Evolutionary conservation across 2,888 invertebrate species (phyloP), one percentile per base, ranked within the genome.

Genomic region (Eupithecia tripunctaria): DNA sequence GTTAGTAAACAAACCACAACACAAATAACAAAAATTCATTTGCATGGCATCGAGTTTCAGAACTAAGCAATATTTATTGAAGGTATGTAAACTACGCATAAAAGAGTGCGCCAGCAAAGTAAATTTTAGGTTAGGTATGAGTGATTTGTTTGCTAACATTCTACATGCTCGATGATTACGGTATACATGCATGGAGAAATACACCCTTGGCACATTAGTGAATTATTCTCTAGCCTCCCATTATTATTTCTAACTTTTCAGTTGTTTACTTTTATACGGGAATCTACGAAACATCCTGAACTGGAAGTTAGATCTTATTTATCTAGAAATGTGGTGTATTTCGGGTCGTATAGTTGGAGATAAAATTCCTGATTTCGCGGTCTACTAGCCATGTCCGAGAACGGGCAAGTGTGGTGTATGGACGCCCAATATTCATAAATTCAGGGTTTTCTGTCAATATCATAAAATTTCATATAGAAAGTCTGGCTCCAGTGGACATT

Each of bases 401-500:
- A 82, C 81, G 81, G 81, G 76, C 72, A 73, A 75, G 74, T 72
- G 65, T 76, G 82, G 81, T 82, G 83, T 79, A 81, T 78, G 69
- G 72, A 72, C 76, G 76, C 77, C 81, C 82, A 80, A 83, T 85
- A 85, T 85, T 83, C 85, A 85, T 86, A 86, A 84, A 85, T 77
- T 82, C 76, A 67, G 70, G 74, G 78, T 78, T 79, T 79, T 78
- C 80, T 78, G 77, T 76, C 73, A 75, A 77, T 77, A 75, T 78
- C 78, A 75, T 79, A 74, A 77, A 75, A 74, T 77, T 77, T 79
- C 77, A 79, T 77, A 72, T 47, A 36, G 36, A 71, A 51, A 59
- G 29, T 64, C 68, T 68, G 63, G 69, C 71, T 63, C 25, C 70
- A 72, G 66, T 71, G 60, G 70, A 71, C 71, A 62, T 68, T 73